Percentiles rank a stretch among this genome's conserved stretches.
Evolutionary conservation across 2,888 invertebrate genomes (phyloP).

Genomic region (Cheilosia grossa): DNA sequence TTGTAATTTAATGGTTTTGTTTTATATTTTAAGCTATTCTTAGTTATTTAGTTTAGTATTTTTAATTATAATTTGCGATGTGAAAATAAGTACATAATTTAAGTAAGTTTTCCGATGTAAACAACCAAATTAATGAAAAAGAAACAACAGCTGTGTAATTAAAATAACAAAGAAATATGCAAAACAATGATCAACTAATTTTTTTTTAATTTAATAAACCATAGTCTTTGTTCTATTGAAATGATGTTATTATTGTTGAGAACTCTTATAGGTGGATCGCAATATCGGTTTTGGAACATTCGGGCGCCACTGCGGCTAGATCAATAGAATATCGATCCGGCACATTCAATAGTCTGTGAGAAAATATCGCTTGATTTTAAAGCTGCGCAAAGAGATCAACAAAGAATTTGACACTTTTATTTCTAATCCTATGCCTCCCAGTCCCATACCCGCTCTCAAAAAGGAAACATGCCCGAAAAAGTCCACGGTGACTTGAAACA

Average conservation of each 20-base stretch:
- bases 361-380: too few relatives aligned
- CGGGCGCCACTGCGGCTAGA: too few relatives aligned
- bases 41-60: slow-evolving; percentile 50
- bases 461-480: too few relatives aligned
- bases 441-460: too few relatives aligned
- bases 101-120: slow-evolving; percentile 57
- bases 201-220: slow-evolving; percentile 70
- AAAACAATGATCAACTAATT: slow-evolving; percentile 63
- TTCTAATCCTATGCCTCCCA: too few relatives aligned
- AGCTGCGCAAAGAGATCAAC: too few relatives aligned
- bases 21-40: slow-evolving; percentile 58
- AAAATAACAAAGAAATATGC: slow-evolving; percentile 49
- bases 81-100: slow-evolving; percentile 51
- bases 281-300: too few relatives aligned
- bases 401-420: too few relatives aligned
- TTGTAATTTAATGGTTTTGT: slow-evolving; percentile 51
- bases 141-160: slow-evolving; percentile 48
- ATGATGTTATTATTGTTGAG: slow-evolving; percentile 22
- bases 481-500: too few relatives aligned
- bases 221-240: slow-evolving; percentile 66
- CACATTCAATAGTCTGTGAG: too few relatives aligned
- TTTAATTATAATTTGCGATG: slow-evolving; percentile 59
- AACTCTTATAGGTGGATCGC: neutral
- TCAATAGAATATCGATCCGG: too few relatives aligned
- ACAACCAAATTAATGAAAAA: slow-evolving; percentile 10